Conservation (phyloP, 1,140 invertebrate species). For the Paracyclopina nana region DNA sequence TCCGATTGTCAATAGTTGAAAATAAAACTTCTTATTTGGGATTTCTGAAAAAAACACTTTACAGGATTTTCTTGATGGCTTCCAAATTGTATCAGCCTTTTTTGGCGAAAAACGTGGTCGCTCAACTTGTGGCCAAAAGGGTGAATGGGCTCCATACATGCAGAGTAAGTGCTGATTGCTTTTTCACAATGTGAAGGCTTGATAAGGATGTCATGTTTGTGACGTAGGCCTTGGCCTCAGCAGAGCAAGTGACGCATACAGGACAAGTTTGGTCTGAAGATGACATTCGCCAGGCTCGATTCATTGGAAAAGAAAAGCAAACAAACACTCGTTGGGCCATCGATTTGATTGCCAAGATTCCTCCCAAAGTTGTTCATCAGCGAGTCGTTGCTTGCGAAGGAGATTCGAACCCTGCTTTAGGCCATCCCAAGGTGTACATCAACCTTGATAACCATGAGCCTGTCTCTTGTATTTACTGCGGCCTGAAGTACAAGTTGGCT, state of each 20-base stretch:
- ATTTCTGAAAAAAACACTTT: too few relatives aligned
- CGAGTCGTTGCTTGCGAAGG: slow-evolving; percentile 16
- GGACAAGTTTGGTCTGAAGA: slow-evolving; percentile 1
- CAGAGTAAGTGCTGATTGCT: too few relatives aligned
- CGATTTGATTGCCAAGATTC: slow-evolving; percentile 14
- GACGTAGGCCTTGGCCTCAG: background rate
- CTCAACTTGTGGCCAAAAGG: too few relatives aligned
- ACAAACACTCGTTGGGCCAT: slow-evolving; percentile 16
- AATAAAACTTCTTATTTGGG: too few relatives aligned
- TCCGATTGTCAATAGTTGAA: too few relatives aligned
- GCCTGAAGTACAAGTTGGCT: slow-evolving; percentile 14
- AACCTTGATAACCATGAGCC: slow-evolving; percentile 13
- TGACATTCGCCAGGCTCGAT: slow-evolving; percentile 12
- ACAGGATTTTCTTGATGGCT: too few relatives aligned
- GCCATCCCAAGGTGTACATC: slow-evolving; percentile 17
- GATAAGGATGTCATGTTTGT: too few relatives aligned
- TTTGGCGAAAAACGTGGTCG: too few relatives aligned
- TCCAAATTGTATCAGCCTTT: too few relatives aligned
- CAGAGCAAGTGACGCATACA: background rate
- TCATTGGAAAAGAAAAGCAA: slow-evolving; percentile 10
- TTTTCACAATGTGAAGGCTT: too few relatives aligned
- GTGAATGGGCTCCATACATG: too few relatives aligned
- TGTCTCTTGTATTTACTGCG: slow-evolving; percentile 17
- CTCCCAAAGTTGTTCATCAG: slow-evolving; percentile 7
- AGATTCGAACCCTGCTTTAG: slow-evolving; percentile 15